A percentile compares a stretch with the other conserved stretches of the same genome.
Conservation (phyloP, 2,888 invertebrate genomes). For the Rotaria socialis region DNA sequence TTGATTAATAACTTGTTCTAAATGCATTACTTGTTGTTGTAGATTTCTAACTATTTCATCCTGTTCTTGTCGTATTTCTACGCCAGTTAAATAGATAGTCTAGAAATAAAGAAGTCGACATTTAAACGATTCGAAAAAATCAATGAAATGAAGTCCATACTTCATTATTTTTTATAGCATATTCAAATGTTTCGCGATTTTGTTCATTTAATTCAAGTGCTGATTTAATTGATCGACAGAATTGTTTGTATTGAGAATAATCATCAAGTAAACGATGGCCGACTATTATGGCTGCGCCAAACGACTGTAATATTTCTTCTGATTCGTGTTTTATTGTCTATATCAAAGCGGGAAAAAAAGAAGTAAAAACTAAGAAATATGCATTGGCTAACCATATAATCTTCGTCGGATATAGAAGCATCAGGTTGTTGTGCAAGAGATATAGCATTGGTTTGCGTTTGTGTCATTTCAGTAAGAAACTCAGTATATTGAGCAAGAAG, state of each 20-base stretch:
- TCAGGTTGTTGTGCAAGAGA: neutral
- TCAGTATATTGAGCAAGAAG: neutral
- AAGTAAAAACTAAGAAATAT: no score
- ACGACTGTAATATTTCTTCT: neutral
- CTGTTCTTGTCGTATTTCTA: neutral
- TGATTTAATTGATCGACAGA: slow-evolving; percentile 3
- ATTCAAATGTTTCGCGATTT: slow-evolving; percentile 12
- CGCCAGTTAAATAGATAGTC: neutral
- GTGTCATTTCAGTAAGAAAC: neutral
- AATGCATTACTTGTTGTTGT: neutral
- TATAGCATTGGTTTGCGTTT: neutral
- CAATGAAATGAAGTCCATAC: neutral
- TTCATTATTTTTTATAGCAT: neutral
- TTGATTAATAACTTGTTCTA: slow-evolving; percentile 5
- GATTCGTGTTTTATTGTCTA: slow-evolving; percentile 15
- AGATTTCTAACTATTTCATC: neutral
- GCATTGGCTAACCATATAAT: neutral
- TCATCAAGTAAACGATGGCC: neutral
- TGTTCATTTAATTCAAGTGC: neutral
- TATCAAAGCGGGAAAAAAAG: no score
- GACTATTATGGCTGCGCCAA: neutral
- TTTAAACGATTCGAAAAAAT: neutral
- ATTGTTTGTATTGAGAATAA: neutral
- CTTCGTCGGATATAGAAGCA: neutral
- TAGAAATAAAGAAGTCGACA: neutral